Percentiles rank a stretch among this genome's conserved stretches.
These are phyloP conservation scores for Synergus umbraculus DNA, from an alignment of 2,888 invertebrate species.

Conservation along the genomic window DNA sequence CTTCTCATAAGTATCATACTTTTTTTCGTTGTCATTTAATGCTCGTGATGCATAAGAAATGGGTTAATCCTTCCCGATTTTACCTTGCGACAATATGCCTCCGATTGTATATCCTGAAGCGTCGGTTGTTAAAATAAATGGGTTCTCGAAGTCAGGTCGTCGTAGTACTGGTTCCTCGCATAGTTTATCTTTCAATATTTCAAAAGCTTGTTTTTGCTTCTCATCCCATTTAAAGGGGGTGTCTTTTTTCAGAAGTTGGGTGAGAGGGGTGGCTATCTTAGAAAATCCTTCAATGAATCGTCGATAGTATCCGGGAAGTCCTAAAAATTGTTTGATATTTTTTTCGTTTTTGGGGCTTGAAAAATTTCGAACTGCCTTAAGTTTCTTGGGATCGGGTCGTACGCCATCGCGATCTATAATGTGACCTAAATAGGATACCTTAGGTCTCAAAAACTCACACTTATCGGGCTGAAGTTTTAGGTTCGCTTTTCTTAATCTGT, in stretches of 20 bases:
- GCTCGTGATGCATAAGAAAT: too few species aligned
- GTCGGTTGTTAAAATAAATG: too few species aligned
- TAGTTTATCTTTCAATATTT: constrained; percentile 32
- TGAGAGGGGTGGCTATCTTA: constrained; percentile 59
- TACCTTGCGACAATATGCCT: too few species aligned
- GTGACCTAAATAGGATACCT: too few species aligned
- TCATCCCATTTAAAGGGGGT: constrained; percentile 52
- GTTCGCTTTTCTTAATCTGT: not conserved
- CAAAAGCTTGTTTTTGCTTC: constrained; percentile 14
- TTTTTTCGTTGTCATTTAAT: too few species aligned
- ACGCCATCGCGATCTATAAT: too few species aligned
- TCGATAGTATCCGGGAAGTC: too few species aligned
- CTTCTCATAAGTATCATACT: too few species aligned
- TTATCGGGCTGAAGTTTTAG: not conserved
- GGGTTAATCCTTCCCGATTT: too few species aligned
- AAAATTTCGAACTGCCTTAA: not conserved
- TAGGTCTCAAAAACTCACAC: too few species aligned
- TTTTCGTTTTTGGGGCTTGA: not conserved
- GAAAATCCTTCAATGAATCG: constrained; percentile 42
- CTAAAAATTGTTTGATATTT: too few species aligned
- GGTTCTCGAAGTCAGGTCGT: not conserved
- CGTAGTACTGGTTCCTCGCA: not conserved
- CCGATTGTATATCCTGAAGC: too few species aligned
- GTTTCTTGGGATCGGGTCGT: not conserved
- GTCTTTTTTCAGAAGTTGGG: constrained; percentile 55